These are phyloP conservation scores for Dicerorhinus sumatrensis DNA, from an alignment of 2,113 vertebrate genomes.

Conservation along the genomic window DNA sequence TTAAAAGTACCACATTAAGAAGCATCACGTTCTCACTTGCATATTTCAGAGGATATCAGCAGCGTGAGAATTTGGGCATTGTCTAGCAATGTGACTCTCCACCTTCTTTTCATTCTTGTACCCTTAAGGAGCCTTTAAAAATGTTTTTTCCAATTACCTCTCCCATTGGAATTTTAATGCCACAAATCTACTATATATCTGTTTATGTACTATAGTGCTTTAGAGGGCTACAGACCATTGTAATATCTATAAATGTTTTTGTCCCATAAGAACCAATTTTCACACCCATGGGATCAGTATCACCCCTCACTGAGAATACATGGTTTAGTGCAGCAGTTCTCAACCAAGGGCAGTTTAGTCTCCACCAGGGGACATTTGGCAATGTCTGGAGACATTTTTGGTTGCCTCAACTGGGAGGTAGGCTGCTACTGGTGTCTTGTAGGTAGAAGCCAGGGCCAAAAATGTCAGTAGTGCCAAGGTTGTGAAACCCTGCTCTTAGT, in stretches of 20 bases:
- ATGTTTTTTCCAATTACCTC: neutral
- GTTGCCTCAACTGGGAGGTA: neutral
- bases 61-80: conserved; percentile 6
- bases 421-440: neutral
- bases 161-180: neutral
- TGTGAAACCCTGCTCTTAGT: conserved; percentile 18
- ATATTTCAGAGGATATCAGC: neutral
- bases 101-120: neutral
- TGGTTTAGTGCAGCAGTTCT: neutral
- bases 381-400: conserved; percentile 39
- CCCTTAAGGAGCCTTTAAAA: neutral
- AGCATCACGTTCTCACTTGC: neutral
- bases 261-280: conserved; percentile 14
- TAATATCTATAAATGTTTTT: neutral
- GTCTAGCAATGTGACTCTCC: neutral
- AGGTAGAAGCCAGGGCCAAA: neutral
- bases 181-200: neutral
- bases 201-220: neutral
- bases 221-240: neutral
- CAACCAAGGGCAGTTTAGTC: neutral
- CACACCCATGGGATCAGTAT: neutral
- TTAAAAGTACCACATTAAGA: conserved; percentile 49
- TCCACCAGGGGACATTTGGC: neutral
- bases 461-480: neutral
- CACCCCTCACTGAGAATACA: neutral